A percentile compares a stretch with the other conserved stretches of the same genome.
Evolutionary conservation across 2,888 invertebrate species (phyloP).

Genomic region (Peribatodes rhomboidaria): DNA sequence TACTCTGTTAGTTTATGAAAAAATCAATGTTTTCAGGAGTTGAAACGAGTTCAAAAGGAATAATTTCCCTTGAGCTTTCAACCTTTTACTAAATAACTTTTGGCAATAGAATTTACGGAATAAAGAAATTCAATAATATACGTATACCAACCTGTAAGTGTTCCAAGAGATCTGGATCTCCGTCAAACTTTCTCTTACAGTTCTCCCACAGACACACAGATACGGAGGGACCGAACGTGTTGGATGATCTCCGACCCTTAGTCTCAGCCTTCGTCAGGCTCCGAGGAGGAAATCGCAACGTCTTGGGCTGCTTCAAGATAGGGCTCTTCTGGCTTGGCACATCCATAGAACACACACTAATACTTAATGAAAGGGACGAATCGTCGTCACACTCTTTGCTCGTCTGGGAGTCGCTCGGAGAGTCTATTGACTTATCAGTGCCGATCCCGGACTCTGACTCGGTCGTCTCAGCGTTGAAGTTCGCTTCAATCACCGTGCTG

Average conservation of each 20-base stretch:
- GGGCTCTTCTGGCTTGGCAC: constrained; percentile 88
- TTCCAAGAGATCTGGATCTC: constrained; percentile 93
- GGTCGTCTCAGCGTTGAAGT: constrained; percentile 75
- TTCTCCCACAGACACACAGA: constrained; percentile 93
- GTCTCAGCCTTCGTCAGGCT: constrained; percentile 68
- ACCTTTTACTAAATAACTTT: background rate
- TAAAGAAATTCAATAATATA: background rate
- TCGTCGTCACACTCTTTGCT: constrained; percentile 84
- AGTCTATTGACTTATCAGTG: constrained; percentile 82
- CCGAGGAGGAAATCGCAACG: constrained; percentile 91
- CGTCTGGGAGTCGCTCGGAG: constrained; percentile 79
- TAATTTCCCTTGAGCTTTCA: constrained; percentile 9
- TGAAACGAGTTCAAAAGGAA: background rate
- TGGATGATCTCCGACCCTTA: constrained; percentile 71
- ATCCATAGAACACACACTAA: constrained; percentile 77
- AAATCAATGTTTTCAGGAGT: background rate
- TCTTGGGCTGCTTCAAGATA: constrained; percentile 93
- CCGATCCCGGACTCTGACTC: constrained; percentile 82
- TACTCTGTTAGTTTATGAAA: too few relatives aligned
- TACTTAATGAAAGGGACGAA: constrained; percentile 77
- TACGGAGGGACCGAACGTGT: constrained; percentile 78
- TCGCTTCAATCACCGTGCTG: constrained; percentile 78
- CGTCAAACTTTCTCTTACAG: constrained; percentile 92
- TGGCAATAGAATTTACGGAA: background rate
- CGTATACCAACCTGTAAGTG: constrained; percentile 90